These are phyloP conservation scores for Drosophila oshimai DNA, from an alignment of 1,140 invertebrate species.

Conservation along the genomic window DNA sequence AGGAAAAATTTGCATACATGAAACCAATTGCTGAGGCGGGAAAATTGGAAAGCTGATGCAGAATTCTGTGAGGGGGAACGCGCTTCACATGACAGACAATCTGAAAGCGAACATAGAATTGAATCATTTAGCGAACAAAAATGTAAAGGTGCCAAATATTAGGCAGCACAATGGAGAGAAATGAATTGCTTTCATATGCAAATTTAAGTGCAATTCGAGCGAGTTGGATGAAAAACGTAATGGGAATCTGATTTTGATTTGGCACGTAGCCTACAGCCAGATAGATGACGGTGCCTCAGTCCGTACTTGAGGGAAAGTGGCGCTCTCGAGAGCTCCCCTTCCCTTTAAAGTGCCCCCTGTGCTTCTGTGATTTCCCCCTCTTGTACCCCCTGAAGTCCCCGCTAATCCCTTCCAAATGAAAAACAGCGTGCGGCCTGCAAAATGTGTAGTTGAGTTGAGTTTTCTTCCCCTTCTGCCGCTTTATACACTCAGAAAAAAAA, in stretches of 20 bases:
- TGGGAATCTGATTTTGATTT: conserved; percentile 76
- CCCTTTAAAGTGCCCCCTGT: too few species aligned
- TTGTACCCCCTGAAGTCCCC: background rate
- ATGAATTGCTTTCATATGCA: conserved; percentile 76
- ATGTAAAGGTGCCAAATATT: conserved; percentile 71
- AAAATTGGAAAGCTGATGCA: conserved; percentile 2
- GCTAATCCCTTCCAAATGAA: conserved; percentile 72
- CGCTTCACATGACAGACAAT: conserved; percentile 52
- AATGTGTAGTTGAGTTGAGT: conserved; percentile 54
- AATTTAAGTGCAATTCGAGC: conserved; percentile 50
- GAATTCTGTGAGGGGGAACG: conserved; percentile 44
- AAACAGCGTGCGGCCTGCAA: conserved; percentile 47
- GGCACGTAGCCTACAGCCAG: conserved; percentile 56
- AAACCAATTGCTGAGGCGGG: conserved; percentile 51
- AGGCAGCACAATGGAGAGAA: conserved; percentile 32
- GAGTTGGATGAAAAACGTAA: conserved; percentile 38
- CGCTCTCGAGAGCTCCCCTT: conserved; percentile 28
- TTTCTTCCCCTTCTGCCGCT: conserved; percentile 12
- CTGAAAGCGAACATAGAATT: conserved; percentile 28
- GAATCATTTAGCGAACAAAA: conserved; percentile 63
- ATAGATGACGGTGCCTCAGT: conserved; percentile 4
- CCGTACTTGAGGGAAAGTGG: conserved; percentile 57
- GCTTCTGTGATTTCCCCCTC: background rate
- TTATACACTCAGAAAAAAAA: too few species aligned
- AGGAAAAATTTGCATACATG: conserved; percentile 68